These are phyloP conservation scores for Aphidoletes aphidimyza DNA, from an alignment of 2,888 invertebrate genomes.

Conservation along the genomic window DNA sequence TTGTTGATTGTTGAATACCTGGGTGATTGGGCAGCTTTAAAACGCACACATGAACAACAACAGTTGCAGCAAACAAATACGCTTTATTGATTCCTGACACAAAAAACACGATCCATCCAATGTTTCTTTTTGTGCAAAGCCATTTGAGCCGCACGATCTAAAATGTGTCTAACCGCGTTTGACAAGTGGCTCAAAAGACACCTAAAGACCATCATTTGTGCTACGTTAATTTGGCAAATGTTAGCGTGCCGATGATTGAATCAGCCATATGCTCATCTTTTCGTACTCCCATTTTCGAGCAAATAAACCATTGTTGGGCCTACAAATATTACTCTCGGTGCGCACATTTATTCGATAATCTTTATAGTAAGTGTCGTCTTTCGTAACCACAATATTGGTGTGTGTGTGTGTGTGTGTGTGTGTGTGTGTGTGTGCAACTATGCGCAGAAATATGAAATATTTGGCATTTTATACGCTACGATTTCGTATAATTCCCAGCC, in stretches of 20 bases:
- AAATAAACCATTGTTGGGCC: neutral
- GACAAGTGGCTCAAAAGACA: neutral
- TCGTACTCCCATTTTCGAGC: neutral
- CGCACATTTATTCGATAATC: too few relatives aligned
- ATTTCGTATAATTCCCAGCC: neutral
- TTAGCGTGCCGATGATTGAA: slow-evolving; percentile 35
- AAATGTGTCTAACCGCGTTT: neutral
- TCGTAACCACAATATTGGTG: neutral
- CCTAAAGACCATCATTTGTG: neutral
- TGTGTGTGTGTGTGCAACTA: neutral
- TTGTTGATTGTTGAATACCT: too few relatives aligned
- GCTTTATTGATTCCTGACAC: too few relatives aligned
- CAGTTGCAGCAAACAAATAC: neutral
- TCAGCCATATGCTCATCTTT: neutral
- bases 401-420: too few relatives aligned
- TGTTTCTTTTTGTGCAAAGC: neutral
- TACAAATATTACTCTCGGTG: too few relatives aligned
- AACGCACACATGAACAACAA: neutral
- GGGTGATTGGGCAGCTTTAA: neutral
- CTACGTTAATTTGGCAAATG: neutral
- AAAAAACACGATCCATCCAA: too few relatives aligned
- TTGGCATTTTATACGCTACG: too few relatives aligned
- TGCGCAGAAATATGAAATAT: too few relatives aligned
- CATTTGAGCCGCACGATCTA: neutral
- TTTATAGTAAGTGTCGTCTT: too few relatives aligned